Evolutionary conservation across 2,888 invertebrate genomes (phyloP).

Genomic region (Adineta ricciae): DNA sequence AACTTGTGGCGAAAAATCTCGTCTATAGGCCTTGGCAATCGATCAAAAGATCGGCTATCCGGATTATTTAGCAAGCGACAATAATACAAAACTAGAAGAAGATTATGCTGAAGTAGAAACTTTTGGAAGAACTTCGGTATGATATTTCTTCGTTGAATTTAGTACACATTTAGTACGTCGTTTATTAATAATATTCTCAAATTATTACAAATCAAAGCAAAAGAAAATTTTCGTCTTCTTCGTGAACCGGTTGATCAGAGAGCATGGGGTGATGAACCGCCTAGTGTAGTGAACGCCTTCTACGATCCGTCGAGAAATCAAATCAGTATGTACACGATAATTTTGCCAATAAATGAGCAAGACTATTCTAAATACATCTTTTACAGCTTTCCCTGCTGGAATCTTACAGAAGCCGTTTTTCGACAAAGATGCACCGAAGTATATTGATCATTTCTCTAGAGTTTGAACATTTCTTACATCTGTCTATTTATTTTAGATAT

Average conservation of each 20-base stretch:
- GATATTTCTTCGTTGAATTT: background rate
- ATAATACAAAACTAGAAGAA: background rate
- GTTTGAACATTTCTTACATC: background rate
- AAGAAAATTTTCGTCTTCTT: background rate
- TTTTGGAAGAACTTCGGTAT: background rate
- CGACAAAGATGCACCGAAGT: constrained; percentile 41
- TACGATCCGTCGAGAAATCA: constrained; percentile 84
- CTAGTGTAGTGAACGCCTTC: constrained; percentile 70
- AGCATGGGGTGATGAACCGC: constrained; percentile 25
- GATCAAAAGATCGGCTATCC: constrained; percentile 11
- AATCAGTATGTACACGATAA: constrained; percentile 58
- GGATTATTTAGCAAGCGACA: background rate
- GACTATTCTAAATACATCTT: background rate
- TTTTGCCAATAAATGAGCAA: background rate
- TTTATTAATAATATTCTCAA: constrained; percentile 25
- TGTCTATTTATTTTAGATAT: constrained; percentile 8
- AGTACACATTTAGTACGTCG: constrained; percentile 25
- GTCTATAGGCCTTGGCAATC: background rate
- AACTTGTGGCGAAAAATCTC: too few species aligned
- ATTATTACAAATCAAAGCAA: constrained; percentile 1
- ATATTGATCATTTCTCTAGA: constrained; percentile 34
- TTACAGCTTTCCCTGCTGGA: constrained; percentile 42
- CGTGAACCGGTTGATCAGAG: constrained; percentile 21
- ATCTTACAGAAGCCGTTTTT: constrained; percentile 43
- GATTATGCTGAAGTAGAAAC: background rate